Base-by-base conservation (phyloP, 2,888 invertebrate species). In the Ptycholaimellus sp. region DNA sequence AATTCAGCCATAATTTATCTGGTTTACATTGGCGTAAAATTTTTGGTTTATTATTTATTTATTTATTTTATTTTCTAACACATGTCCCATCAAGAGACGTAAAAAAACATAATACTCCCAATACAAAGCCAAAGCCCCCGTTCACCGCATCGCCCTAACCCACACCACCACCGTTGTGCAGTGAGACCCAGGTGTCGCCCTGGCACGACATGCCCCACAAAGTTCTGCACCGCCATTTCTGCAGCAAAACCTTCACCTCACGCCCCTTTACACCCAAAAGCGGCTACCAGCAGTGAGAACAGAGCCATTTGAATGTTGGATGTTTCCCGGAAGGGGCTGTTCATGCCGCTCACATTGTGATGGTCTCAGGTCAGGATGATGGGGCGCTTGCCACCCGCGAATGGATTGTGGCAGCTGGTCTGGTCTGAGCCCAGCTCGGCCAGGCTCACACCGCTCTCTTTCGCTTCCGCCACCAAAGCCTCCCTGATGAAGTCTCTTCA, bases 41-140 rank as follows among this genome's bases (percentile, higher is more conserved):
- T n/a, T n/a, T n/a, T n/a, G n/a, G n/a, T n/a, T n/a, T n/a, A n/a
- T n/a, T n/a, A n/a, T n/a, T n/a, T n/a, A n/a, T n/a, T n/a, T n/a
- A n/a, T n/a, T n/a, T n/a, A n/a, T n/a, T n/a, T n/a, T n/a, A n/a
- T n/a, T n/a, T n/a, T n/a, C n/a, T n/a, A n/a, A n/a, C n/a, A n/a
- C n/a, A n/a, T n/a, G n/a, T n/a, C n/a, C n/a, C n/a, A n/a, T n/a
- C n/a, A n/a, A n/a, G n/a, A n/a, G n/a, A n/a, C n/a, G n/a, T n/a
- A n/a, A n/a, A n/a, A n/a, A n/a, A n/a, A n/a, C n/a, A n/a, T n/a
- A n/a, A n/a, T n/a, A n/a, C n/a, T n/a, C n/a, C n/a, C n/a, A n/a
- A n/a, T n/a, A n/a, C n/a, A n/a, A n/a, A n/a, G n/a, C 71, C 71
- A 53, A 71, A 71, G 13, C 70, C 70, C 13, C 71, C 70, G 51